Base-by-base conservation (phyloP, 2,888 invertebrate species). In the Drosophila paramelanica region DNA sequence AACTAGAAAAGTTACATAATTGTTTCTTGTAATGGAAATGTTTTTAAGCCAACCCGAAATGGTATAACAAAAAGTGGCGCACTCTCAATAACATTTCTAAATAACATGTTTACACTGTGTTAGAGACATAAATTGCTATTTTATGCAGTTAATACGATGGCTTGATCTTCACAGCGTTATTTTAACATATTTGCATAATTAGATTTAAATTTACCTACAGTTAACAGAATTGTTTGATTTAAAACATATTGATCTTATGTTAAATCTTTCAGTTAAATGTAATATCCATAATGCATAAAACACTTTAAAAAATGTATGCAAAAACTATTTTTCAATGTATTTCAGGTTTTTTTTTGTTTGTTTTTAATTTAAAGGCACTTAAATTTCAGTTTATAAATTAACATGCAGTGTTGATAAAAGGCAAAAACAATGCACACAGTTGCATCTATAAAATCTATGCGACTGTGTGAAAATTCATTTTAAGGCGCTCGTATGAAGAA, bases 1-100 rank as follows among this genome's bases (percentile, higher is more conserved):
- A 89, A 88, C 86, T 87, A 77, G 68, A 85, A 89, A 80, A 85
- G 89, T 87, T 88, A 88, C 51, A 68, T 43, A 56, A 64, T 60
- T 73, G 51, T 67, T 65, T 52, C 14, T 23, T 27, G 5, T 33
- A 20, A 10, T 39, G 7, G 10, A 39, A 17, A 5, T 8, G 4
- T 8, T 1, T 14, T 23, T 20, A 0, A 5, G 7, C 6, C 11
- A 27, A 17, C n/a, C 6, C 11, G 11, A 14, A 39, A 25, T 11
- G 14, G 4, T 14, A 14, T 14, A 38, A 14, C 49, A 33, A 23
- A 14, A 17, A 8, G 31, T 1, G 31, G 3, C 27, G 7, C 7
- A n/a, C 6, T 39, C 14, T 17, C 17, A 17, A 8, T 41, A 41
- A 41, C 14, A 41, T 17, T 17, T 41, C 6, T 17, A 10, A 41